Percentiles rank a stretch among this genome's conserved stretches.
Conservation (phyloP, 2,113 vertebrate species). For the Sceloporus undulatus region DNA sequence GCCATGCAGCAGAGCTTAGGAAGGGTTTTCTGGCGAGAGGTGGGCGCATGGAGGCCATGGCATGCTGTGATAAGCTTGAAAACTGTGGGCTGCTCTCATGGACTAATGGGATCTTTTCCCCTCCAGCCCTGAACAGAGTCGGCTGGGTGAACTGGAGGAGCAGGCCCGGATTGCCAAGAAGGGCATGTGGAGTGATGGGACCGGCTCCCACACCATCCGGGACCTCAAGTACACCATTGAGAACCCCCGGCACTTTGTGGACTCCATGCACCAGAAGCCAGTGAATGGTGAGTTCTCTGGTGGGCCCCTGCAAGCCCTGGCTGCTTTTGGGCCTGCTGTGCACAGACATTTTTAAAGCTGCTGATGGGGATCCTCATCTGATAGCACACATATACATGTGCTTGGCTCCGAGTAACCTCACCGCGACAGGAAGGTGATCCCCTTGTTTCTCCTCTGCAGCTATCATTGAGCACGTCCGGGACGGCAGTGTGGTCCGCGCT, state of each 20-base stretch:
- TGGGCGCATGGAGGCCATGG: background rate
- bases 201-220: conserved; percentile 87
- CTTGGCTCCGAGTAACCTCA: background rate
- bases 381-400: background rate
- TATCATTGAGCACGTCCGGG: conserved; percentile 96
- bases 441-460: conserved; percentile 76
- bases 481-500: conserved; percentile 93
- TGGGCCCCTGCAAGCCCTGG: background rate
- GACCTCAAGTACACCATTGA: conserved; percentile 96
- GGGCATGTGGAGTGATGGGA: conserved; percentile 93
- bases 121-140: conserved; percentile 90
- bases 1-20: no score
- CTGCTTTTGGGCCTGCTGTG: background rate
- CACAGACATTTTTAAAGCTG: background rate
- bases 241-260: conserved; percentile 95
- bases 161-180: conserved; percentile 90
- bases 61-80: background rate
- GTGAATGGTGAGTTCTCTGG: conserved; percentile 87
- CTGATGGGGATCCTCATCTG: no score
- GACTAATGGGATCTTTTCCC: background rate
- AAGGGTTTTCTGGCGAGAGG: background rate
- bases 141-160: conserved; percentile 93
- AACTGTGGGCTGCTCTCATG: no score
- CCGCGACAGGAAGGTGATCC: no score
- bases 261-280: conserved; percentile 96